Conservation (phyloP, 2,113 vertebrate genomes). For the Leiothrix lutea region DNA sequence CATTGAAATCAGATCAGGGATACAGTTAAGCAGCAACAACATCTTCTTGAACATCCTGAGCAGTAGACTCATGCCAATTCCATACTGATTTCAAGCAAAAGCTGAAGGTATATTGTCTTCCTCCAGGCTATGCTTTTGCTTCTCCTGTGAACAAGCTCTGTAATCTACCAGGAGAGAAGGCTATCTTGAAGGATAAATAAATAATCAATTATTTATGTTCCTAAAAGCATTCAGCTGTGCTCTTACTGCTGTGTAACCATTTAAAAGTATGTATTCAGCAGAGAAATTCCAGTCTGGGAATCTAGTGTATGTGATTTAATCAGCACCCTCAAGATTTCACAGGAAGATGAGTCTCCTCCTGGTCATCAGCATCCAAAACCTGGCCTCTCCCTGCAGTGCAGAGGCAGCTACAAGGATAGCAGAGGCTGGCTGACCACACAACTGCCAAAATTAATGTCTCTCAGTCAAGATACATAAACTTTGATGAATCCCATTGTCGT, state of each 20-base stretch:
- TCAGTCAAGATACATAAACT: neutral
- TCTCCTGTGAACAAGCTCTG: slow-evolving; percentile 21
- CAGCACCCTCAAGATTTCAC: neutral
- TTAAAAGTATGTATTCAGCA: slow-evolving; percentile 11
- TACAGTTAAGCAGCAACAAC: neutral
- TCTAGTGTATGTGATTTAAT: neutral
- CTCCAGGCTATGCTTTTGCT: slow-evolving; percentile 36
- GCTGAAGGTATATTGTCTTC: slow-evolving; percentile 9
- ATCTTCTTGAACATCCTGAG: neutral
- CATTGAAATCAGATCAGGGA: neutral
- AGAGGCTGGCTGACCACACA: neutral
- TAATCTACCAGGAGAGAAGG: slow-evolving; percentile 31
- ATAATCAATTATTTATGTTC: slow-evolving; percentile 61
- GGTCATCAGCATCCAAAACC: neutral
- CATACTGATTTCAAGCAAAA: neutral
- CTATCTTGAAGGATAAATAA: slow-evolving; percentile 59
- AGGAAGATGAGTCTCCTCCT: neutral
- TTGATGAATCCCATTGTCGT: neutral
- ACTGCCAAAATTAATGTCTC: neutral
- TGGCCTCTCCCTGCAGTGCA: neutral
- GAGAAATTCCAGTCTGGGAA: slow-evolving; percentile 20
- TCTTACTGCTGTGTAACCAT: slow-evolving; percentile 5
- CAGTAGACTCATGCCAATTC: neutral
- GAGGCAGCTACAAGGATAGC: neutral
- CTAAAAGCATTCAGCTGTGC: slow-evolving; percentile 43